A percentile compares a stretch with the other conserved stretches of the same genome.
These are phyloP conservation scores for Drosophila kohkoa DNA, from an alignment of 1,140 invertebrate species.

Conservation along the genomic window DNA sequence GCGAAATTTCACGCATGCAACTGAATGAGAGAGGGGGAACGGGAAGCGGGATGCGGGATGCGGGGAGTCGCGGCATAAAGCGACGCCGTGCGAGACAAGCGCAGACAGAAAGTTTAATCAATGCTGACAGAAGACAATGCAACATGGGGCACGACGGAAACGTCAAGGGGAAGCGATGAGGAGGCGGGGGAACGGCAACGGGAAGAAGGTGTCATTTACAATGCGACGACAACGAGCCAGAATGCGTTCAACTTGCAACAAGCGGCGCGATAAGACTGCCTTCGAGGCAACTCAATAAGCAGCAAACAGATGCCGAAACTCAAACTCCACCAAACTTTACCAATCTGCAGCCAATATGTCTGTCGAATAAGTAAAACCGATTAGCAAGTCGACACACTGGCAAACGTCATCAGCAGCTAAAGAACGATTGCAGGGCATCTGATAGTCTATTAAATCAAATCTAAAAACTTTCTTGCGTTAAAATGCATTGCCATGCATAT, in stretches of 20 bases:
- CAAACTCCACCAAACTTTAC: not conserved
- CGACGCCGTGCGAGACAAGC: slow-evolving; percentile 44
- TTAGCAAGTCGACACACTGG: not conserved
- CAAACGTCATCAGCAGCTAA: too few relatives aligned
- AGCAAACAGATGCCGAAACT: not conserved
- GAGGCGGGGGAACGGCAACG: not conserved
- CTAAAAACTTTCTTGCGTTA: too few relatives aligned
- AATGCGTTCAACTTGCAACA: slow-evolving; percentile 16
- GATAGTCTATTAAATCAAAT: not conserved
- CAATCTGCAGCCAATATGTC: not conserved
- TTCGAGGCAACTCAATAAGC: slow-evolving; percentile 7
- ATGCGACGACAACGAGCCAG: slow-evolving; percentile 4
- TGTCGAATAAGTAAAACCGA: not conserved
- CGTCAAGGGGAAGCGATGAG: not conserved
- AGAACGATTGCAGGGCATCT: not conserved
- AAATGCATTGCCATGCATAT: too few relatives aligned
- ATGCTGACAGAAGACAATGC: slow-evolving; percentile 62
- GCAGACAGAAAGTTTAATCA: slow-evolving; percentile 63
- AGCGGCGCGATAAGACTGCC: not conserved
- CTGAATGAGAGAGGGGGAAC: not conserved
- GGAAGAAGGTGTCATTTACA: not conserved
- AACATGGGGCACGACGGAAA: slow-evolving; percentile 5
- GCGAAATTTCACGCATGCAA: slow-evolving; percentile 60
- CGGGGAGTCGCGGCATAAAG: not conserved
- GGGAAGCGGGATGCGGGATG: too few relatives aligned